A percentile compares a stretch with the other conserved stretches of the same genome.
phyloP scores from a whole-genome alignment of 1,140 invertebrate species.

The Orius insidiosus region DNA sequence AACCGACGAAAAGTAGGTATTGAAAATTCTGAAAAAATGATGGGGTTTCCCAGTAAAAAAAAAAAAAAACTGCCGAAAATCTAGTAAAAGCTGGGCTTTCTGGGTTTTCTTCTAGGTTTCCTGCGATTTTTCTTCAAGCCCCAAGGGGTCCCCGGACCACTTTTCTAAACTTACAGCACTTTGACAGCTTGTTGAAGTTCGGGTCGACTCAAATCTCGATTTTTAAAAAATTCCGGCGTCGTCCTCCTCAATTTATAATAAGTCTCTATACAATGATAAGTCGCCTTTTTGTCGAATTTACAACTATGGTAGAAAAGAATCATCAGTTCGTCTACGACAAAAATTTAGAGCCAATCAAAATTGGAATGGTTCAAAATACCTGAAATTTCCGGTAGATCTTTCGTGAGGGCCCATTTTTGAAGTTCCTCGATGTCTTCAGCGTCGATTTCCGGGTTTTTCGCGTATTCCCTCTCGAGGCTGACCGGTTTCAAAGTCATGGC shows the following conservation, averaged over 20 bases:
- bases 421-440: conserved; percentile 25
- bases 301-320: conserved; percentile 44
- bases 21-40: no score
- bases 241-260: conserved; percentile 42
- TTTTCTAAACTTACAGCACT: conserved; percentile 27
- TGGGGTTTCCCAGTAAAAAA: no score
- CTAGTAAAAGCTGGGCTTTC: background rate
- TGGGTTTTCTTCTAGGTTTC: background rate
- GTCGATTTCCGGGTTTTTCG: conserved; percentile 26
- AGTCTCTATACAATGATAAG: conserved; percentile 42
- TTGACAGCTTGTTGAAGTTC: conserved; percentile 29
- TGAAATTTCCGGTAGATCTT: conserved; percentile 26
- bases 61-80: no score
- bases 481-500: conserved; percentile 13
- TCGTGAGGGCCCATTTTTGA: conserved; percentile 25
- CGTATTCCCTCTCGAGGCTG: conserved; percentile 25
- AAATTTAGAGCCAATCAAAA: no score
- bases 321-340: conserved; percentile 33
- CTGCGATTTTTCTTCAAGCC: no score
- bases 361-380: no score
- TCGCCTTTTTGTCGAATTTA: conserved; percentile 37
- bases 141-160: no score
- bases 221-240: conserved; percentile 38
- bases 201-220: conserved; percentile 31
- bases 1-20: background rate